Conservation (phyloP, 1,140 invertebrate genomes). For the Drosophila carrolli region DNA sequence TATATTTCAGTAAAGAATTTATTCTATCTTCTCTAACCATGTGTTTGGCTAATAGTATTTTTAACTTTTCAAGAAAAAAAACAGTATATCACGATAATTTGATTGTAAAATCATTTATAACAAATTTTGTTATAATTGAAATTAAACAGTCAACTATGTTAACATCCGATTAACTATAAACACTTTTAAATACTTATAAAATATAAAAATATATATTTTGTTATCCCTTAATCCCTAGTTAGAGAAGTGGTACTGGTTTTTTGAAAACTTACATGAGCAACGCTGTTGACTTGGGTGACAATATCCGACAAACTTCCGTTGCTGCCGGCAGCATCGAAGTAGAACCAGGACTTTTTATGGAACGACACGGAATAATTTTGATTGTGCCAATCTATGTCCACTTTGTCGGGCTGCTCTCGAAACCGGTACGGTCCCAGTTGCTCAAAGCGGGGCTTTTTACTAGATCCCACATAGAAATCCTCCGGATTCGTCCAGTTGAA, state of each 20-base stretch:
- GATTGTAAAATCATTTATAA: too few relatives aligned
- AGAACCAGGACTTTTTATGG: slow-evolving; percentile 90
- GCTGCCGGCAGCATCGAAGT: slow-evolving; percentile 90
- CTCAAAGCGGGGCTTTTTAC: slow-evolving; percentile 87
- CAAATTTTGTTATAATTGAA: too few relatives aligned
- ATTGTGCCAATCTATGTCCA: slow-evolving; percentile 89
- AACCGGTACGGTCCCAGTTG: slow-evolving; percentile 92
- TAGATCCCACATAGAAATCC: slow-evolving; percentile 85
- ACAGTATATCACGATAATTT: too few relatives aligned
- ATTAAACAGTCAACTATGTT: too few relatives aligned
- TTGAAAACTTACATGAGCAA: slow-evolving; percentile 89
- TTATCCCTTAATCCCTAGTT: neutral
- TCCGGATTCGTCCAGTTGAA: slow-evolving; percentile 94
- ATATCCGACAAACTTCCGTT: slow-evolving; percentile 90
- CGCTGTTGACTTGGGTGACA: slow-evolving; percentile 92
- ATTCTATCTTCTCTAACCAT: neutral
- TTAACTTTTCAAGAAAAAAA: too few relatives aligned
- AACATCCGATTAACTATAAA: too few relatives aligned
- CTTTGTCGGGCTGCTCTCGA: slow-evolving; percentile 89
- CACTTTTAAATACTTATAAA: too few relatives aligned
- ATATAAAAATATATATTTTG: too few relatives aligned
- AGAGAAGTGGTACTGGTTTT: neutral
- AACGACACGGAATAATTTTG: slow-evolving; percentile 94
- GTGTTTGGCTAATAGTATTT: too few relatives aligned
- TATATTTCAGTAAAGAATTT: neutral